Conservation (phyloP, 2,888 invertebrate genomes). For the Petrophora chlorosata region DNA sequence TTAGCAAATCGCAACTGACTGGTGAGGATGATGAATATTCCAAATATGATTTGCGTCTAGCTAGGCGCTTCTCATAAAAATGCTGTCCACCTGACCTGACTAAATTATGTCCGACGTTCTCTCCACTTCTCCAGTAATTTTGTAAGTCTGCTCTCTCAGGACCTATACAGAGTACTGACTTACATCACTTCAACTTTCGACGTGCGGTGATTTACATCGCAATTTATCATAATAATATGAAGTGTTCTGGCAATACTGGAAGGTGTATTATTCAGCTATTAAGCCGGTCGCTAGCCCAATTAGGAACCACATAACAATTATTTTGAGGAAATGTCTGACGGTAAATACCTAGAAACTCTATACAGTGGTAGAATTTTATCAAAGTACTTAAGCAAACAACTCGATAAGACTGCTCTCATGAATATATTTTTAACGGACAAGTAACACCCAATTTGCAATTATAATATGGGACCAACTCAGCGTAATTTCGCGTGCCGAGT, state of each 20-base stretch:
- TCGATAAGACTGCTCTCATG: slow-evolving; percentile 10
- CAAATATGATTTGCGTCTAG: no score
- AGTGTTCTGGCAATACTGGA: slow-evolving; percentile 8
- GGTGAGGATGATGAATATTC: no score
- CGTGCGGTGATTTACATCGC: slow-evolving; percentile 16
- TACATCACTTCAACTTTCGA: slow-evolving; percentile 20
- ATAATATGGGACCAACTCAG: slow-evolving; percentile 47
- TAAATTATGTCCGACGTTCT: no score
- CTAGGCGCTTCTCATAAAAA: no score
- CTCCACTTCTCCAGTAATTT: background rate
- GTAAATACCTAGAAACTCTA: slow-evolving; percentile 11
- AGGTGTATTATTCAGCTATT: slow-evolving; percentile 48
- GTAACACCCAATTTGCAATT: slow-evolving; percentile 37
- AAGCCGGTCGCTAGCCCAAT: slow-evolving; percentile 18
- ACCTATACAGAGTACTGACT: background rate
- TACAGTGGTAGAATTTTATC: no score
- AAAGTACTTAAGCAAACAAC: background rate
- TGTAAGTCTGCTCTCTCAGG: no score
- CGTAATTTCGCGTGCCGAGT: slow-evolving; percentile 40
- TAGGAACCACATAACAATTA: slow-evolving; percentile 16
- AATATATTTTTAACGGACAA: slow-evolving; percentile 18
- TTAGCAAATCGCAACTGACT: no score
- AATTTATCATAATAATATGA: slow-evolving; percentile 3
- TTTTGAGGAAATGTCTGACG: slow-evolving; percentile 11
- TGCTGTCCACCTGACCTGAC: no score